These are phyloP conservation scores for Acyrthosiphon pisum DNA, from an alignment of 1,140 invertebrate genomes.

Conservation along the genomic window DNA sequence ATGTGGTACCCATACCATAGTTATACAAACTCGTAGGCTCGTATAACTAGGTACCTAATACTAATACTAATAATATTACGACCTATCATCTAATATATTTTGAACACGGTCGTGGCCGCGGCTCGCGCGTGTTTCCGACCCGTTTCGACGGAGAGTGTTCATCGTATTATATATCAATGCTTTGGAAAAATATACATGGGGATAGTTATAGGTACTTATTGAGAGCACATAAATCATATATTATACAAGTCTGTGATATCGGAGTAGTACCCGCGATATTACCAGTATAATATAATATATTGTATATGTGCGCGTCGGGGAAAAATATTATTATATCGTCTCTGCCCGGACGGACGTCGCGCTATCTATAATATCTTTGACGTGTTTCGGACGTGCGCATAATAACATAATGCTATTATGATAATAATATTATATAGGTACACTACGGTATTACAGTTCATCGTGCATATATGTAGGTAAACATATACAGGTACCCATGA, in stretches of 20 bases:
- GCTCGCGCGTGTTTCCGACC: not conserved
- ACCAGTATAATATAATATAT: not conserved
- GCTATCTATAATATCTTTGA: constrained; percentile 13
- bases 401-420: constrained; percentile 37
- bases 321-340: not conserved
- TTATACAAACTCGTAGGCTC: not conserved
- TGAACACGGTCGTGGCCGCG: not conserved
- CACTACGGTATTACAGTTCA: not conserved
- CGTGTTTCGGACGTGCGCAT: constrained; percentile 40
- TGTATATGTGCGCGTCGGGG: not conserved
- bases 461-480: not conserved
- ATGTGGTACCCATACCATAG: not conserved
- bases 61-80: too few relatives aligned
- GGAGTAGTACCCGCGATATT: not conserved
- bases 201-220: not conserved
- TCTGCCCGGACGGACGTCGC: not conserved
- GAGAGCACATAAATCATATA: constrained; percentile 3
- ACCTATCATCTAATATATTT: not conserved
- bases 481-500: not conserved
- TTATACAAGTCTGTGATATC: not conserved
- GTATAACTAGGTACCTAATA: not conserved
- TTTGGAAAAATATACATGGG: not conserved
- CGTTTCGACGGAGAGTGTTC: not conserved
- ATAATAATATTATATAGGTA: not conserved
- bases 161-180: not conserved